phyloP scores from a whole-genome alignment of 2,888 invertebrate genomes.

The Carcina quercana region DNA sequence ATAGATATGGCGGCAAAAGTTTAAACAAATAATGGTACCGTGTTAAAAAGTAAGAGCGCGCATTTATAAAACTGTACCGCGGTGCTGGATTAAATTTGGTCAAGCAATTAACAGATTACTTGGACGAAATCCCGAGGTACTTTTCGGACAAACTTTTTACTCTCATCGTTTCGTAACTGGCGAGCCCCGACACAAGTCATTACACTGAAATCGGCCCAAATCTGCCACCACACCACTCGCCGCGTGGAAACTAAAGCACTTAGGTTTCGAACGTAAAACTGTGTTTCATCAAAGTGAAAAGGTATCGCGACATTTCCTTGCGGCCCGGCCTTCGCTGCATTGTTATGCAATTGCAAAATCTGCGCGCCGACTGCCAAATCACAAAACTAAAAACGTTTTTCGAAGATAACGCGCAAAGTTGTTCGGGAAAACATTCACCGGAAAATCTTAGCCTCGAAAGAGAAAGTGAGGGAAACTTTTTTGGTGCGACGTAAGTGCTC shows the following conservation, averaged over 20 bases:
- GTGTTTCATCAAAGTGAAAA: slow-evolving; percentile 42
- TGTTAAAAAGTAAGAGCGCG: slow-evolving; percentile 29
- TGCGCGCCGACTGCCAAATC: slow-evolving; percentile 41
- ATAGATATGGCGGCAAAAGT: slow-evolving; percentile 36
- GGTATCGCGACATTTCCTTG: slow-evolving; percentile 51
- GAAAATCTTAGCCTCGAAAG: slow-evolving; percentile 45
- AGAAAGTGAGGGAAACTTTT: slow-evolving; percentile 25
- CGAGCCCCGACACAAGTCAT: slow-evolving; percentile 36
- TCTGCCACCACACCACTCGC: slow-evolving; percentile 36
- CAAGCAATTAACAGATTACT: slow-evolving; percentile 57
- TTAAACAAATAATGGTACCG: slow-evolving; percentile 40
- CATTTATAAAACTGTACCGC: slow-evolving; percentile 30
- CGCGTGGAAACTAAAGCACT: slow-evolving; percentile 34
- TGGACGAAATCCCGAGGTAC: slow-evolving; percentile 38
- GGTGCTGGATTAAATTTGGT: slow-evolving; percentile 54
- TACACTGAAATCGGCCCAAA: slow-evolving; percentile 53
- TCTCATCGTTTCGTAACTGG: slow-evolving; percentile 54
- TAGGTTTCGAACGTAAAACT: slow-evolving; percentile 22
- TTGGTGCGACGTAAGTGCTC: slow-evolving; percentile 21
- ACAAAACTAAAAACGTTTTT: slow-evolving; percentile 35
- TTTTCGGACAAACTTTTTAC: slow-evolving; percentile 47
- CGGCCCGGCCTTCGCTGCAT: slow-evolving; percentile 57
- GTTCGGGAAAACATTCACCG: slow-evolving; percentile 41
- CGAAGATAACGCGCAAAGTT: slow-evolving; percentile 22
- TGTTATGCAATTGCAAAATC: slow-evolving; percentile 62